Conservation (phyloP, 2,113 vertebrate species). For the Gyps fulvus region DNA sequence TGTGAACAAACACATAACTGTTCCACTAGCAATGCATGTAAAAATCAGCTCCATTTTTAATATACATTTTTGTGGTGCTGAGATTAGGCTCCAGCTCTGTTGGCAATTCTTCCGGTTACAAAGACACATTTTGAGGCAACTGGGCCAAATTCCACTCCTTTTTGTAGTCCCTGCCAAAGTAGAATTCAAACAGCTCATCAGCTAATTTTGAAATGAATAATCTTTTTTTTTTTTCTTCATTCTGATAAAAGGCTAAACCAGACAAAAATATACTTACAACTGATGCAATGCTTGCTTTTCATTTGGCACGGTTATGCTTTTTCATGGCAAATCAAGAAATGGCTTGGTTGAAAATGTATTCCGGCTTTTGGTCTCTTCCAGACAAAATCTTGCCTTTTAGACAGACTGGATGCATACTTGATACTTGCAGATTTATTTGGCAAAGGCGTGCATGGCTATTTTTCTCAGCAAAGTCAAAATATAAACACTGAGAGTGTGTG, state of each 20-base stretch:
- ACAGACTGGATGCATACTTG: neutral
- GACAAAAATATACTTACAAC: neutral
- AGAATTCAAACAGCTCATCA: neutral
- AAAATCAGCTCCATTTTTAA: neutral
- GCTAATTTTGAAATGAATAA: neutral
- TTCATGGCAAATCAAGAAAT: neutral
- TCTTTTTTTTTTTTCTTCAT: neutral
- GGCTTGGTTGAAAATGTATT: neutral
- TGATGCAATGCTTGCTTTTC: neutral
- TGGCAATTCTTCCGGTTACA: neutral
- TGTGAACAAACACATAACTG: neutral
- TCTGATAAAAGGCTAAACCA: neutral
- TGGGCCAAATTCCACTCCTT: neutral
- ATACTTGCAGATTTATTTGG: neutral
- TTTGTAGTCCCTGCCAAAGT: neutral
- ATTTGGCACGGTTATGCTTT: neutral
- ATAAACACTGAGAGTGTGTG: neutral
- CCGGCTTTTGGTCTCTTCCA: neutral
- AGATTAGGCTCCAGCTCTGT: neutral
- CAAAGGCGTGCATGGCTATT: neutral
- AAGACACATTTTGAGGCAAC: neutral
- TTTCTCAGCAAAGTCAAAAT: constrained; percentile 1
- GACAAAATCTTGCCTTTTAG: neutral
- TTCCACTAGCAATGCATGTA: neutral
- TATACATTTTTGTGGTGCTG: neutral